Evolutionary conservation across 2,797 vertebrate species (phyloP).

Genomic region (Enteromius radiatus): DNA sequence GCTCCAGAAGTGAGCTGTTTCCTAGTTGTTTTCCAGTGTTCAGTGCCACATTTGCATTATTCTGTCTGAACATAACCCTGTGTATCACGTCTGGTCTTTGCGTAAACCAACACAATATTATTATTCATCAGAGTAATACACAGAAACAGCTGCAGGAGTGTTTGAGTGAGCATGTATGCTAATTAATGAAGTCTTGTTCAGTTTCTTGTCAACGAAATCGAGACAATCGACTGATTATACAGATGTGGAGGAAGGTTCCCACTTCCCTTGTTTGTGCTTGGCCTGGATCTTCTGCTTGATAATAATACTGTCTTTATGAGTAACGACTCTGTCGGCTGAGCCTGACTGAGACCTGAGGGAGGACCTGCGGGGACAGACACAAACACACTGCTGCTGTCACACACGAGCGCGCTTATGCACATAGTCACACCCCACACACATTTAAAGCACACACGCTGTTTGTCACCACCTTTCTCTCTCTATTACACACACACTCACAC

Average conservation of each 20-base stretch:
- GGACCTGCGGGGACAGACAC: constrained; percentile 82
- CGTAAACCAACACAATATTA: constrained; percentile 27
- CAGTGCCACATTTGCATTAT: background rate
- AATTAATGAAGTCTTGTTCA: constrained; percentile 14
- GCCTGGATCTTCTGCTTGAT: constrained; percentile 86
- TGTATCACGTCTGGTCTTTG: background rate
- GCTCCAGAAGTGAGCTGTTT: background rate
- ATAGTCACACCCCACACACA: constrained; percentile 47
- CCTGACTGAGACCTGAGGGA: constrained; percentile 83
- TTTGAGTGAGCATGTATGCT: constrained; percentile 50
- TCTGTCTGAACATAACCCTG: background rate
- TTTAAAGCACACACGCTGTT: constrained; percentile 32
- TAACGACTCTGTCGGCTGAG: constrained; percentile 79
- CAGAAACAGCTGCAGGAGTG: constrained; percentile 50
- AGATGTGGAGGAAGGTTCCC: constrained; percentile 80
- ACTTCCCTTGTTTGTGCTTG: constrained; percentile 75
- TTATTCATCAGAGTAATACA: constrained; percentile 38
- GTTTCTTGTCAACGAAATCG: constrained; percentile 48
- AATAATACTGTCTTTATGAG: constrained; percentile 91
- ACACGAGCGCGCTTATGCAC: constrained; percentile 14
- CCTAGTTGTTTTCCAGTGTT: background rate
- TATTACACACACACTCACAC: constrained; percentile 40
- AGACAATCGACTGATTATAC: constrained; percentile 75
- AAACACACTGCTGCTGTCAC: constrained; percentile 58
- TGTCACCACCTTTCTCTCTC: constrained; percentile 22